These are phyloP conservation scores for Pyrochroa serraticornis DNA, from an alignment of 2,888 invertebrate species.

Conservation along the genomic window DNA sequence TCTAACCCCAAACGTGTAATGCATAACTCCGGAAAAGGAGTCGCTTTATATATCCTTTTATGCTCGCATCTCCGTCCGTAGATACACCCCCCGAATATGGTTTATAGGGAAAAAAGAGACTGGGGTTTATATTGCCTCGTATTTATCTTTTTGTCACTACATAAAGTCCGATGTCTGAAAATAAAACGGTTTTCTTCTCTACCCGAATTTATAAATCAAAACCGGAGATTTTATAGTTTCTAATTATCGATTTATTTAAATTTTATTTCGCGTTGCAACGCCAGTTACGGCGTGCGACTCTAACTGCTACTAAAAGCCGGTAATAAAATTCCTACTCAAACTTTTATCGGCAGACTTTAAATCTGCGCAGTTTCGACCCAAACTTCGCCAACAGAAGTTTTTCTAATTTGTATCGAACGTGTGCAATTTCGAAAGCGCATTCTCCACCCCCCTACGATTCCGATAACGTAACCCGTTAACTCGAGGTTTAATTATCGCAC, in stretches of 20 bases:
- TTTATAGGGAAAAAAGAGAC: slow-evolving; percentile 23
- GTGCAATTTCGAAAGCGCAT: no score
- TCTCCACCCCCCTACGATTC: no score
- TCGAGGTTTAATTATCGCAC: no score
- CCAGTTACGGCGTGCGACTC: no score
- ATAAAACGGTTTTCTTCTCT: neutral
- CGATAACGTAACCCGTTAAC: no score
- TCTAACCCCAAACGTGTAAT: slow-evolving; percentile 19
- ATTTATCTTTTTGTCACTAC: slow-evolving; percentile 26
- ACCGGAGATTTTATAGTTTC: neutral
- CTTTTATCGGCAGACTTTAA: no score
- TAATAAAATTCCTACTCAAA: neutral
- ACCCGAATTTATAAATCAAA: slow-evolving; percentile 6
- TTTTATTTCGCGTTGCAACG: no score
- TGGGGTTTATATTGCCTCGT: slow-evolving; percentile 21
- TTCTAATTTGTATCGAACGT: no score
- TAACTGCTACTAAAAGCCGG: neutral
- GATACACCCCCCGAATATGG: slow-evolving; percentile 20
- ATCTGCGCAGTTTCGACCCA: no score
- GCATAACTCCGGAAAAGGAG: slow-evolving; percentile 25
- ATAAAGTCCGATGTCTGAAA: slow-evolving; percentile 18
- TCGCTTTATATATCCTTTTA: slow-evolving; percentile 25
- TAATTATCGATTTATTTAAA: no score
- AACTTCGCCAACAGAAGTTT: no score
- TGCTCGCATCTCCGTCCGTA: slow-evolving; percentile 22